Evolutionary conservation across 2,113 vertebrate genomes (phyloP).

Genomic region (Chlorodrepanis virens): DNA sequence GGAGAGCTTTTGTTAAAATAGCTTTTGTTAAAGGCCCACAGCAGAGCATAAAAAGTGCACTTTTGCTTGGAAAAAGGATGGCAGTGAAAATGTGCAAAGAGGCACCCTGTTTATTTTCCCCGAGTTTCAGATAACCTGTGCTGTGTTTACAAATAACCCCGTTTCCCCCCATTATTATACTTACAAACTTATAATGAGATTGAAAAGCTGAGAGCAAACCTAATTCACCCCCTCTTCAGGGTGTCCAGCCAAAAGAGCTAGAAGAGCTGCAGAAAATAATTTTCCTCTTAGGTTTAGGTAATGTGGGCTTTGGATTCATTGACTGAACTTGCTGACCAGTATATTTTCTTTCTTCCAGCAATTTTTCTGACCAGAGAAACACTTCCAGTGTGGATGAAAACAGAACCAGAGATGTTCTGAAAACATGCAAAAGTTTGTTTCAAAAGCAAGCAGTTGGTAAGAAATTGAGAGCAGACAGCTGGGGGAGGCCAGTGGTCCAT

Average conservation of each 20-base stretch:
- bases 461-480: not conserved
- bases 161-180: not conserved
- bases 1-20: not conserved
- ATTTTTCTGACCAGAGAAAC: conserved; percentile 21
- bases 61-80: not conserved
- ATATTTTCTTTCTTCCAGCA: not conserved
- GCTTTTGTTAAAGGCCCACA: not conserved
- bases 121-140: not conserved
- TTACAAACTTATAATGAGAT: not conserved
- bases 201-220: not conserved
- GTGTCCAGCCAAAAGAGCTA: not conserved
- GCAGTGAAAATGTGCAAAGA: not conserved
- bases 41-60: not conserved
- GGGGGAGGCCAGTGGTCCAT: not conserved
- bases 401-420: not conserved
- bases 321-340: not conserved
- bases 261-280: not conserved
- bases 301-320: not conserved
- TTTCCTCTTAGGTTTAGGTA: not conserved
- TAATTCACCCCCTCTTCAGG: not conserved
- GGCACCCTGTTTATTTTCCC: not conserved
- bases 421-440: not conserved
- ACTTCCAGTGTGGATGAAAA: not conserved
- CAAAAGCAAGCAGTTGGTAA: not conserved
- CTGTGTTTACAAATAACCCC: not conserved